These are phyloP conservation scores for Bos indicus DNA, from an alignment of 2,113 vertebrate species.

Conservation along the genomic window DNA sequence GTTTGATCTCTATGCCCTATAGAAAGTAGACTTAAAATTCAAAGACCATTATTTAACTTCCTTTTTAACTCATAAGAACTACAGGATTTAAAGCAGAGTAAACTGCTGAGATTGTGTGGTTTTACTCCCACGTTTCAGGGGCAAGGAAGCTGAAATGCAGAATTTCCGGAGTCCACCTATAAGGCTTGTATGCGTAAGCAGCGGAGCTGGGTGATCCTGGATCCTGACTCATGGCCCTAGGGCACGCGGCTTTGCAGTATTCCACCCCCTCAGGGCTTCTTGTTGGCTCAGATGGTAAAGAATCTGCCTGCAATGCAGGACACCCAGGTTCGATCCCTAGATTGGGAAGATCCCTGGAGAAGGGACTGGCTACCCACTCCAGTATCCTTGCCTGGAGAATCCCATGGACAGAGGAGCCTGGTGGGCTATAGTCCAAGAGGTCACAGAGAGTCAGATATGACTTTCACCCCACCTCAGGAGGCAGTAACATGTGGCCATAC, in stretches of 20 bases:
- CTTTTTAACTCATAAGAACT: neutral
- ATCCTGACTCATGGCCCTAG: no score
- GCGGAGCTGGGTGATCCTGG: no score
- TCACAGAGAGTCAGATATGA: neutral
- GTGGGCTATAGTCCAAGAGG: neutral
- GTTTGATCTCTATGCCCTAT: neutral
- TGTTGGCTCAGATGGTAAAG: neutral
- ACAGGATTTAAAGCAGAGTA: neutral
- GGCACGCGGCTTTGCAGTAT: accelerated
- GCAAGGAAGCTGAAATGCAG: neutral
- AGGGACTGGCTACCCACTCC: neutral
- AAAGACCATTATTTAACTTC: neutral
- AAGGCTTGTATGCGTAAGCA: no score
- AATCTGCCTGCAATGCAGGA: neutral
- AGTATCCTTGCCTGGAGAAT: neutral
- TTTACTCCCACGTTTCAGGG: neutral
- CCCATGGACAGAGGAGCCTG: neutral
- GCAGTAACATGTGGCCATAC: neutral
- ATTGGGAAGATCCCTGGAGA: neutral
- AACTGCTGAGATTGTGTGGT: neutral
- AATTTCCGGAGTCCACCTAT: neutral
- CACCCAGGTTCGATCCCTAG: neutral
- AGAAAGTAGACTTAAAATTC: neutral
- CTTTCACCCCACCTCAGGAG: neutral
- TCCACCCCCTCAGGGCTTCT: neutral